Base-by-base conservation (phyloP, 2,888 invertebrate genomes). In the Liopterus haemorrhoidalis region DNA sequence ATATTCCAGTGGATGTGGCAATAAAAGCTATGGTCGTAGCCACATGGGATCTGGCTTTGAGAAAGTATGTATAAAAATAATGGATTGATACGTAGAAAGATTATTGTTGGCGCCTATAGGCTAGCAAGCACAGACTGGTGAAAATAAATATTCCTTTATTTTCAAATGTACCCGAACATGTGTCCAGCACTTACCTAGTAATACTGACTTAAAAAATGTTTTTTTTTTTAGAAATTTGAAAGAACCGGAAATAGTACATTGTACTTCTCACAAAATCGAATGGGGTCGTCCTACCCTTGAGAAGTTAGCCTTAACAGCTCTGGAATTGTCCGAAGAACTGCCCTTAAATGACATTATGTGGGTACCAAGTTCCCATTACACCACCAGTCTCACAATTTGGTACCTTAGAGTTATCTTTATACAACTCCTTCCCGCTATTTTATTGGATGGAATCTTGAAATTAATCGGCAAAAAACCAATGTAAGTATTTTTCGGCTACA, bases 1-100 rank as follows among this genome's bases (percentile, higher is more conserved):
- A 82, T 47, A 79, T 91, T 35, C 88, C 93, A 0, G 88, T 88
- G 0, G 93, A 93, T 59, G 60, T 85, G 0, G 80, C 82, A 0
- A 81, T 84, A 24, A 88, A 82, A 61, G 74, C 78, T 21, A 74
- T 89, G 61, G 72, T 91, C 3, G 70, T 76, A 0, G 75, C 81
- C 0, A 77, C 78, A 0, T 88, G 86, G 81, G 71, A 79, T 40
- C 4, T 45, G 9, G 38, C 32, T 2, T 19, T 36, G 8, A 16
- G 24, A n/a, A n/a, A n/a, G n/a, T n/a, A n/a, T n/a, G n/a, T n/a
- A n/a, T n/a, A n/a, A n/a, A n/a, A n/a, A n/a, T n/a, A n/a, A n/a
- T n/a, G n/a, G n/a, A n/a, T n/a, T n/a, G n/a, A n/a, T n/a, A n/a
- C n/a, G n/a, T n/a, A n/a, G n/a, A n/a, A n/a, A n/a, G n/a, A n/a